These are phyloP conservation scores for Rousettus madagascariensis DNA, from an alignment of 2,797 vertebrate species.

Conservation along the genomic window DNA sequence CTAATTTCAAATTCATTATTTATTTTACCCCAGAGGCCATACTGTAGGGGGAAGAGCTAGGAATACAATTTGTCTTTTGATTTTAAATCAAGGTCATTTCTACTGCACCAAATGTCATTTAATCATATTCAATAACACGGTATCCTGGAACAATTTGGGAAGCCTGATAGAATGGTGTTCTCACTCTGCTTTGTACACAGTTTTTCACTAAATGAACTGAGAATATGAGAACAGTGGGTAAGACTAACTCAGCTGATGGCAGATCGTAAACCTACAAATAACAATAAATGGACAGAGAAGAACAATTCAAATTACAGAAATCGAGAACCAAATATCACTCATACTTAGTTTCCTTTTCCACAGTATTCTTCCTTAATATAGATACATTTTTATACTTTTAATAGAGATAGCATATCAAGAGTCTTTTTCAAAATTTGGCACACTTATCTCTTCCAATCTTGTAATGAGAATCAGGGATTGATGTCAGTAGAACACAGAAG, in stretches of 20 bases:
- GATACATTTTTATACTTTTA: neutral
- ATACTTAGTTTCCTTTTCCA: neutral
- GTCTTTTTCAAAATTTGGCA: neutral
- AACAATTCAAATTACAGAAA: neutral
- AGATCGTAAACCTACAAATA: neutral
- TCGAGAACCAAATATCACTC: neutral
- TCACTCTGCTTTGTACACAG: neutral
- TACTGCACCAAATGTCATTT: neutral
- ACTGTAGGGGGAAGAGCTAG: neutral
- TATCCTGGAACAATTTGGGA: neutral
- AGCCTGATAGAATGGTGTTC: neutral
- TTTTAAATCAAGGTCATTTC: neutral
- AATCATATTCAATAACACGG: neutral
- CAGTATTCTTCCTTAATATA: neutral
- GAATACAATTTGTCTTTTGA: neutral
- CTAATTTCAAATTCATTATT: neutral
- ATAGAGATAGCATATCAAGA: neutral
- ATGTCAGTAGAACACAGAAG: neutral
- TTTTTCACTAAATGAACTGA: neutral
- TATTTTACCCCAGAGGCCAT: neutral
- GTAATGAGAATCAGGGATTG: neutral
- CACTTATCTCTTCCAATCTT: neutral
- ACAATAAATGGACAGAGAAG: neutral
- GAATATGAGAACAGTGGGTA: neutral
- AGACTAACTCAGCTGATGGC: neutral